Conservation (phyloP, 2,888 invertebrate species). For the Mimumesa dahlbomi region DNA sequence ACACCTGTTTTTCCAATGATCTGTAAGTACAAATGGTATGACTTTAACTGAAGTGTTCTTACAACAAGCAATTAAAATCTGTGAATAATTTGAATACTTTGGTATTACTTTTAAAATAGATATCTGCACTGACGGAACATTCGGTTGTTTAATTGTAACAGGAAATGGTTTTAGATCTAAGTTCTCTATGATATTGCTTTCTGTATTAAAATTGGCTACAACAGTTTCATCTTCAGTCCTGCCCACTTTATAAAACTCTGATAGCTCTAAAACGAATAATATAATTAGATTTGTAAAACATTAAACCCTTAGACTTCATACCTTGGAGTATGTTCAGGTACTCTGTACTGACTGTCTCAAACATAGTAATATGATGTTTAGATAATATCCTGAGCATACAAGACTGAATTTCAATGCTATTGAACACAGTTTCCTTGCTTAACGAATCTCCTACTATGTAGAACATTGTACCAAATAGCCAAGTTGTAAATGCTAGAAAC, state of each 20-base stretch:
- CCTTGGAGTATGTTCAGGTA: slow-evolving; percentile 72
- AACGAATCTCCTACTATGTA: slow-evolving; percentile 82
- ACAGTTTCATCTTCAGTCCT: slow-evolving; percentile 41
- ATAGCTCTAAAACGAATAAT: slow-evolving; percentile 63
- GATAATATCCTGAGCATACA: slow-evolving; percentile 74
- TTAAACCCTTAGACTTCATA: slow-evolving; percentile 56
- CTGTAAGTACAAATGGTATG: slow-evolving; percentile 39
- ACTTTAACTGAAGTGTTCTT: too few relatives aligned
- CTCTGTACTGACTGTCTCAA: slow-evolving; percentile 66
- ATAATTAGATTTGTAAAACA: too few relatives aligned
- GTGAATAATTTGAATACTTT: neutral
- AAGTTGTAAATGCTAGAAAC: slow-evolving; percentile 83
- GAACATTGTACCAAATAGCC: slow-evolving; percentile 86
- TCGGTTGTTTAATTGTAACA: slow-evolving; percentile 59
- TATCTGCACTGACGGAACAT: slow-evolving; percentile 60
- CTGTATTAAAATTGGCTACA: slow-evolving; percentile 63
- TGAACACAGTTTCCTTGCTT: slow-evolving; percentile 63
- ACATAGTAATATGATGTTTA: slow-evolving; percentile 67
- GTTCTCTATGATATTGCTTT: slow-evolving; percentile 64
- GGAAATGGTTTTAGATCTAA: slow-evolving; percentile 68
- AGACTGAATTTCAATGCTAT: slow-evolving; percentile 74
- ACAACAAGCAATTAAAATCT: neutral
- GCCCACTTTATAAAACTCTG: slow-evolving; percentile 59
- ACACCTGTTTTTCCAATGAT: slow-evolving; percentile 67
- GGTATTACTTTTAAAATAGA: slow-evolving; percentile 69